Base-by-base conservation (phyloP, 2,797 vertebrate genomes). In the Epinephelus awoara region DNA sequence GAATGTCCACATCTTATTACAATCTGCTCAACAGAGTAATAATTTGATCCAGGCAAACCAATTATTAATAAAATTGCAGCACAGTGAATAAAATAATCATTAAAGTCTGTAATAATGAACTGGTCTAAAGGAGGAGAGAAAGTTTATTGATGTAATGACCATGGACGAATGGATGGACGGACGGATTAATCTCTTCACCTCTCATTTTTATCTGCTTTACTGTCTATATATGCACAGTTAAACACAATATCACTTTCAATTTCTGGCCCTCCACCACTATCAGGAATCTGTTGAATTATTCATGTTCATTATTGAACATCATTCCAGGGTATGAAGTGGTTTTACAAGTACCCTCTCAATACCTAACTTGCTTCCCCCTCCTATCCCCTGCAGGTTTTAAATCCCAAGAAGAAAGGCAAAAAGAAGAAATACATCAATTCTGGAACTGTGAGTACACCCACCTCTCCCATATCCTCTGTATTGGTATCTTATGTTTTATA, bases 391-490 rank as follows among this genome's bases (percentile, higher is more conserved):
- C 91, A 97, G 97, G 97, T 97, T 86, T 93, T 98, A 90, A 97
- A 98, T 93, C 97, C 97, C 52, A 96, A 97, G 93, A 98, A 98
- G 94, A 98, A 98, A 91, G 97, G 97, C 88, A 98, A 97, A 92
- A 98, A 98, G 95, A 98, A 97, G 95, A 98, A 98, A 94, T 98
- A 98, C 0, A 91, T 97, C 75, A 98, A 98, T 88, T 98, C 97
- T 0, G 97, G 97, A 80, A 98, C 97, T 0, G 97, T 98, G 91
- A 97, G 97, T 96, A 55, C 49, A 12, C 42, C 58, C 10, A 64
- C 54, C 4, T 74, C 51, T 38, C 18, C 27, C 15, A 56, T 74
- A 46, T 72, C 19, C 11, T 21, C 25, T 56, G 10, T 23, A 3
- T 74, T 63, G 0, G 13, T 79, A 50, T 78, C 50, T 72, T 72